phyloP scores from a whole-genome alignment of 1,140 invertebrate species.

The Phymorhynchus buccinoides region DNA sequence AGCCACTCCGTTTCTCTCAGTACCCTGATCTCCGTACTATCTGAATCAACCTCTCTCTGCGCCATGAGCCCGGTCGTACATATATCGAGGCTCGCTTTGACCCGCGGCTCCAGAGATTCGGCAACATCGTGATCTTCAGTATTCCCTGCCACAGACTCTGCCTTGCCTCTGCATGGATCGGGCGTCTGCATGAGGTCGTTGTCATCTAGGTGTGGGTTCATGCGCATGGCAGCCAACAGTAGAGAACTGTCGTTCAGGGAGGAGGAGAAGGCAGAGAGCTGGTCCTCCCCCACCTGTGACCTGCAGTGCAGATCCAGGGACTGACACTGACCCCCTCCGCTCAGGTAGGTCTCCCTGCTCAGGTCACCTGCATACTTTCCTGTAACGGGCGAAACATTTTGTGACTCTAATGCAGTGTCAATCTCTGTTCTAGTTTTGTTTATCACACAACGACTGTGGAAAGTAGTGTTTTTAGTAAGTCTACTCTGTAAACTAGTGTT shows the following conservation, averaged over 20 bases:
- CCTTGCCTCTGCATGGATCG: not conserved
- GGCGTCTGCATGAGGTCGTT: not conserved
- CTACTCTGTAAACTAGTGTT: not conserved
- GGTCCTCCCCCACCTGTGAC: no score
- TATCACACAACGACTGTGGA: not conserved
- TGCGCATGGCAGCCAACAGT: not conserved
- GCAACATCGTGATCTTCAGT: not conserved
- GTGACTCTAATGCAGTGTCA: not conserved
- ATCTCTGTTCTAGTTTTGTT: not conserved
- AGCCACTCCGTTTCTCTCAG: not conserved
- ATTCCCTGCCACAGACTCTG: not conserved
- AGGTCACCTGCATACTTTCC: not conserved
- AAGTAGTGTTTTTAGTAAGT: not conserved
- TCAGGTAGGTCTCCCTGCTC: not conserved
- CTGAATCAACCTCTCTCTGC: no score
- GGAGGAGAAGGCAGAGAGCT: not conserved
- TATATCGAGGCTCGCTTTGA: no score
- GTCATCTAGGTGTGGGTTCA: not conserved
- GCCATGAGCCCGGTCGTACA: no score
- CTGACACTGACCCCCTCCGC: not conserved
- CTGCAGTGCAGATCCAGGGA: no score
- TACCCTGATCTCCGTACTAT: not conserved
- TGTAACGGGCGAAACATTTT: not conserved
- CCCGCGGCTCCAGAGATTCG: no score
- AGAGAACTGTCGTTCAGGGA: constrained; percentile 30